Conservation (phyloP, 2,888 invertebrate species). For the Notodonta ziczac region DNA sequence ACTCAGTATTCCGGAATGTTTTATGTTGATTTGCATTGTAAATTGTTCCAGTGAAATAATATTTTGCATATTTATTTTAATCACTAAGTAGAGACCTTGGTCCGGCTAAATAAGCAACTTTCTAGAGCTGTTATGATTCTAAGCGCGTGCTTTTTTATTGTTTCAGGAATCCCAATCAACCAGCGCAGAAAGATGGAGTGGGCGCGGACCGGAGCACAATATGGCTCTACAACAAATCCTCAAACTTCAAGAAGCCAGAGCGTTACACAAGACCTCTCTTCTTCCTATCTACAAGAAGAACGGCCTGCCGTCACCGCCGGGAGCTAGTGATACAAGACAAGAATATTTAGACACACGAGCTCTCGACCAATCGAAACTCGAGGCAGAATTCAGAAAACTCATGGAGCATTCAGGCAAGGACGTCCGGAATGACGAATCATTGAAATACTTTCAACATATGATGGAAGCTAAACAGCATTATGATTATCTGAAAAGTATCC, state of each 20-base stretch:
- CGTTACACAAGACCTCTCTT: conserved; percentile 84
- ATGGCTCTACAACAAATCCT: conserved; percentile 96
- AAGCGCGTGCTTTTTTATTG: conserved; percentile 42
- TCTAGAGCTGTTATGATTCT: neutral
- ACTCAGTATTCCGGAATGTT: conserved; percentile 17
- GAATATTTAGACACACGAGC: conserved; percentile 73
- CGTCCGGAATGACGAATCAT: conserved; percentile 68
- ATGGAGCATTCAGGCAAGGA: conserved; percentile 85
- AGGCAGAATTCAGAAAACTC: conserved; percentile 82
- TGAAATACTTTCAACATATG: conserved; percentile 77
- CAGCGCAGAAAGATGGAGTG: conserved; percentile 94
- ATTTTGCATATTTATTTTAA: conserved; percentile 16
- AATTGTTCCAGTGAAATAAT: neutral
- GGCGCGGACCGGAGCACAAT: conserved; percentile 95
- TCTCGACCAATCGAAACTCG: conserved; percentile 80
- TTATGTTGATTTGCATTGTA: conserved; percentile 20
- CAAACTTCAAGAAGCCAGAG: conserved; percentile 94
- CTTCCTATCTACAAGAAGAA: conserved; percentile 78
- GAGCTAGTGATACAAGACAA: conserved; percentile 72
- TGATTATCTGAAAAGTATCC: conserved; percentile 70
- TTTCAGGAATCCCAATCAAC: conserved; percentile 92
- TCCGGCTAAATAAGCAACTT: neutral
- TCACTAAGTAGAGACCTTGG: neutral
- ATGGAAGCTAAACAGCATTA: conserved; percentile 76
- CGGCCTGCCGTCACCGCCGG: conserved; percentile 79